These are phyloP conservation scores for Allygus modestus DNA, from an alignment of 2,888 invertebrate species.

Conservation along the genomic window DNA sequence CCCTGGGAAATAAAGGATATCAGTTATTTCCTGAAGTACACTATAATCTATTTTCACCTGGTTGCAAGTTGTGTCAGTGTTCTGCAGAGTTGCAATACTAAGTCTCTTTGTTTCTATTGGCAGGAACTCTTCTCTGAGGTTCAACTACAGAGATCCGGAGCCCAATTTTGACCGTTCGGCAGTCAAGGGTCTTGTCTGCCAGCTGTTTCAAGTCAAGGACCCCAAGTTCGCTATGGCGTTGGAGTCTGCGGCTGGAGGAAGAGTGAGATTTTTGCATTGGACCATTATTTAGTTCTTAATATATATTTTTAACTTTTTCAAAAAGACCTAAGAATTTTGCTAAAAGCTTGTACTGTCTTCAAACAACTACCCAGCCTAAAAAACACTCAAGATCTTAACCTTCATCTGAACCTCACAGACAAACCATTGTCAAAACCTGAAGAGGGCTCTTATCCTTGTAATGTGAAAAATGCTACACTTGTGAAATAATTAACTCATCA, in stretches of 20 bases:
- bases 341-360: background rate
- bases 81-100: no score
- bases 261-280: conserved; percentile 80
- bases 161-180: conserved; percentile 82
- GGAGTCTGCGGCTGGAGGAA: conserved; percentile 91
- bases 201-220: conserved; percentile 86
- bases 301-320: background rate
- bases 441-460: no score
- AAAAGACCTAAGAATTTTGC: background rate
- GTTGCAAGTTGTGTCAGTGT: no score
- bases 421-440: no score
- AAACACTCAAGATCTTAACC: no score
- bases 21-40: no score
- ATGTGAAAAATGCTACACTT: no score
- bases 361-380: conserved; percentile 28
- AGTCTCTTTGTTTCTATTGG: conserved; percentile 68
- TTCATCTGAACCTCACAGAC: no score
- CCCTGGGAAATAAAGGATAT: no score
- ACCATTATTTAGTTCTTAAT: no score
- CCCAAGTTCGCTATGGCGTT: conserved; percentile 85
- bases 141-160: conserved; percentile 88
- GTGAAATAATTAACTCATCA: no score
- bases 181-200: conserved; percentile 89
- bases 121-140: conserved; percentile 78
- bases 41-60: no score